phyloP scores from a whole-genome alignment of 2,888 invertebrate species.

The Mystacides longicornis region DNA sequence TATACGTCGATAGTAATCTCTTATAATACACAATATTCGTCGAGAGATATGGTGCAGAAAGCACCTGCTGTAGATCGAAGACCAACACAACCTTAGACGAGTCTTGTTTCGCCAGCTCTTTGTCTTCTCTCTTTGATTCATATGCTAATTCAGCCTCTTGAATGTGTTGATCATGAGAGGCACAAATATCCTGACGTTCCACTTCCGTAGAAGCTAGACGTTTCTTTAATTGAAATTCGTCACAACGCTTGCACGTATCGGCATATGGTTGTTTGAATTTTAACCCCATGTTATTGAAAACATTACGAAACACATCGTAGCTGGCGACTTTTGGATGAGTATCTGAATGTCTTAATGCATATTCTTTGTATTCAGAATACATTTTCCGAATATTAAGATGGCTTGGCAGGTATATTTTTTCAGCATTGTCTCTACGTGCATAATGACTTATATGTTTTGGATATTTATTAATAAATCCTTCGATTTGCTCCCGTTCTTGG shows the following conservation, averaged over 20 bases:
- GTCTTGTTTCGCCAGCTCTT: background rate
- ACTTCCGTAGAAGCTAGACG: background rate
- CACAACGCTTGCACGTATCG: background rate
- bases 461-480: background rate
- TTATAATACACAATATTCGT: background rate
- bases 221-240: constrained; percentile 1
- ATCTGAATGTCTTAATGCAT: background rate
- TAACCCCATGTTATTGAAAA: background rate
- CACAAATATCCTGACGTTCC: background rate
- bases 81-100: background rate
- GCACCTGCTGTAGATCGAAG: background rate
- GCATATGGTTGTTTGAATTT: constrained; percentile 1
- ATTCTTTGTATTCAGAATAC: background rate
- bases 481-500: background rate
- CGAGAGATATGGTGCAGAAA: background rate
- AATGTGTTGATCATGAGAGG: background rate
- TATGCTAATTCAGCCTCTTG: background rate
- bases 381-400: background rate
- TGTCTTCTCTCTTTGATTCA: background rate
- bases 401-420: background rate
- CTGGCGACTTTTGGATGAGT: background rate
- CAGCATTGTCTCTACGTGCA: background rate
- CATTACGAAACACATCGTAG: background rate
- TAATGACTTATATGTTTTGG: background rate
- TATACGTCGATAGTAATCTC: background rate